phyloP scores from a whole-genome alignment of 2,888 invertebrate genomes.

The Pachymerium ferrugineum region DNA sequence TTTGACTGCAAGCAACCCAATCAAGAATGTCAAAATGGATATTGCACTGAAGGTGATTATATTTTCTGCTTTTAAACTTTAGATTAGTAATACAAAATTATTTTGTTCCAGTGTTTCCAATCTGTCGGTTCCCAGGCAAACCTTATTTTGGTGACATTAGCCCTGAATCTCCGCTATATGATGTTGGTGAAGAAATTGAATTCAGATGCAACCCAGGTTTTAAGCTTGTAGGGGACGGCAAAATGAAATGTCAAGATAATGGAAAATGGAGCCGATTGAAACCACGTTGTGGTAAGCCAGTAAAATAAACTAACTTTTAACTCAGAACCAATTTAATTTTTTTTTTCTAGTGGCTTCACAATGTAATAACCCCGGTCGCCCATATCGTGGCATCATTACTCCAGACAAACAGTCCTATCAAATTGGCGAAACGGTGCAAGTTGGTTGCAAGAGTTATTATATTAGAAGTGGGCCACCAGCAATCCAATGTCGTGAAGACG shows the following conservation, averaged over 20 bases:
- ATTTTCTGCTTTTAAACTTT: too few relatives aligned
- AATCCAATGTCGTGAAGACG: constrained; percentile 3
- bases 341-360: background rate
- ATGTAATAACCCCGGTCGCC: background rate
- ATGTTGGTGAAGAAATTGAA: background rate
- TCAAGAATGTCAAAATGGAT: background rate
- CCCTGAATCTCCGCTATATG: background rate
- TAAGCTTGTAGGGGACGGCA: background rate
- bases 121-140: constrained; percentile 1
- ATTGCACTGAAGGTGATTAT: background rate
- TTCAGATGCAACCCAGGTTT: background rate
- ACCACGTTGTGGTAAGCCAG: background rate
- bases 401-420: background rate
- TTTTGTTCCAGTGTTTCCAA: background rate
- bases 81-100: background rate
- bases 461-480: background rate
- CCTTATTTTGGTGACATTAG: background rate
- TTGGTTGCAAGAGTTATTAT: constrained; percentile 2
- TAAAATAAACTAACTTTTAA: background rate
- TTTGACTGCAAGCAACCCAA: constrained; percentile 11
- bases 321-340: background rate
- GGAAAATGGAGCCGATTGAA: background rate
- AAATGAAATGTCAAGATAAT: background rate
- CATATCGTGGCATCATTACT: background rate
- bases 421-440: background rate